These are phyloP conservation scores for Xylota segnis DNA, from an alignment of 2,888 invertebrate species.

Conservation along the genomic window DNA sequence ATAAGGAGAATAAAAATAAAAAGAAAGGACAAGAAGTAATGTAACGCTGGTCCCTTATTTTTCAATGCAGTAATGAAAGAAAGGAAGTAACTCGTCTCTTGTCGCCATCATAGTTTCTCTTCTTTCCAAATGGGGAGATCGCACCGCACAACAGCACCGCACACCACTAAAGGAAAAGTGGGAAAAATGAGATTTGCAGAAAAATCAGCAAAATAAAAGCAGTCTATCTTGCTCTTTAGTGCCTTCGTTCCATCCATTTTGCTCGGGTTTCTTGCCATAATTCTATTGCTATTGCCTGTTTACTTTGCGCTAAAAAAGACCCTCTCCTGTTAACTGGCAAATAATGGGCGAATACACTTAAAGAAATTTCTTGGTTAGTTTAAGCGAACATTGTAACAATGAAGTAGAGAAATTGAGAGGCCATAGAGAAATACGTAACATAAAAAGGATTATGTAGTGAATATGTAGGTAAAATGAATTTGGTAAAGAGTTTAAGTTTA, in stretches of 20 bases:
- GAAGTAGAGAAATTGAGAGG: background rate
- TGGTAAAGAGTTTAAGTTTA: no score
- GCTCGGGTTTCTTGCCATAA: conserved; percentile 15
- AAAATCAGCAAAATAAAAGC: conserved; percentile 14
- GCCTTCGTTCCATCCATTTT: conserved; percentile 27
- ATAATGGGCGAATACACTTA: conserved; percentile 16
- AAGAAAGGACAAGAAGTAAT: conserved; percentile 8
- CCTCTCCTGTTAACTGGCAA: background rate
- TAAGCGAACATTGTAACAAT: conserved; percentile 2
- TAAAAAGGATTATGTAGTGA: no score
- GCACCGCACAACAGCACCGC: background rate
- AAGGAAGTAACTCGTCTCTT: conserved; percentile 56
- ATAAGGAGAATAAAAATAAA: no score
- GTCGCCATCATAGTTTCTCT: conserved; percentile 30
- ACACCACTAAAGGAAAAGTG: background rate
- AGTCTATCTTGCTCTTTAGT: background rate
- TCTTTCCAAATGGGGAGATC: background rate
- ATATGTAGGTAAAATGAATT: no score
- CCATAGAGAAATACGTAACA: no score
- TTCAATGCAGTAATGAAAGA: conserved; percentile 8
- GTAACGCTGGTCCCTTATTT: conserved; percentile 47
- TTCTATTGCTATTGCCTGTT: conserved; percentile 45
- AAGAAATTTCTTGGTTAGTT: conserved; percentile 42
- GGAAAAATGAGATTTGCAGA: conserved; percentile 10
- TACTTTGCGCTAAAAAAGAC: conserved; percentile 10